These are phyloP conservation scores for Discoglossus pictus DNA, from an alignment of 2,797 vertebrate species.

Conservation along the genomic window DNA sequence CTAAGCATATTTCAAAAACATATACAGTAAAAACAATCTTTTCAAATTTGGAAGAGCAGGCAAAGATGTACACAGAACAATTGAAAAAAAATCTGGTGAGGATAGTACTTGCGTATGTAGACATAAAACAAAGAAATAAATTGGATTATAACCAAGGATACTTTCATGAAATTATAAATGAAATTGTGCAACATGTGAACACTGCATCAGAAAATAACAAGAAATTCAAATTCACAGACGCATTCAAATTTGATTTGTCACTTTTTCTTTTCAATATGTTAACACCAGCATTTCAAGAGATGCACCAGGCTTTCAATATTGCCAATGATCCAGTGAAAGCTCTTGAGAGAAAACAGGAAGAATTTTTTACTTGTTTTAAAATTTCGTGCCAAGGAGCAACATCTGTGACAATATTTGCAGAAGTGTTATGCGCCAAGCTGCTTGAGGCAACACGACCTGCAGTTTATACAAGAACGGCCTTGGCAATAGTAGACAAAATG, in stretches of 20 bases:
- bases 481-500: slow-evolving; percentile 56
- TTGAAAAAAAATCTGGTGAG: slow-evolving; percentile 4
- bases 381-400: slow-evolving; percentile 62
- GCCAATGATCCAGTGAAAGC: slow-evolving; percentile 26
- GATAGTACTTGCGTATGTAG: background rate
- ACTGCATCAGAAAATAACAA: background rate
- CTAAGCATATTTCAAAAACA: background rate
- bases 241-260: slow-evolving; percentile 56
- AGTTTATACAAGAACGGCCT: slow-evolving; percentile 38
- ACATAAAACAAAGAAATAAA: slow-evolving; percentile 27
- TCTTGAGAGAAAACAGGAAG: slow-evolving; percentile 35
- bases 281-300: slow-evolving; percentile 34
- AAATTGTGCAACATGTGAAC: slow-evolving; percentile 25
- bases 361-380: slow-evolving; percentile 58
- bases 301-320: slow-evolving; percentile 23
- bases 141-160: slow-evolving; percentile 52
- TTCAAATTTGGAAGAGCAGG: rapidly evolving
- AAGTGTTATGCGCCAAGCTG: slow-evolving; percentile 60
- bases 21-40: rapidly evolving
- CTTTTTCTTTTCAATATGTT: slow-evolving; percentile 51
- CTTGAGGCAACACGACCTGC: slow-evolving; percentile 40
- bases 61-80: rapidly evolving
- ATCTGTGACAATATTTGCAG: slow-evolving; percentile 55
- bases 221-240: slow-evolving; percentile 50
- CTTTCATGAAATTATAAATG: slow-evolving; percentile 59